Percentiles rank a stretch among this genome's conserved stretches.
Evolutionary conservation across 1,140 invertebrate species (phyloP).

Genomic region (Heliconius himera): DNA sequence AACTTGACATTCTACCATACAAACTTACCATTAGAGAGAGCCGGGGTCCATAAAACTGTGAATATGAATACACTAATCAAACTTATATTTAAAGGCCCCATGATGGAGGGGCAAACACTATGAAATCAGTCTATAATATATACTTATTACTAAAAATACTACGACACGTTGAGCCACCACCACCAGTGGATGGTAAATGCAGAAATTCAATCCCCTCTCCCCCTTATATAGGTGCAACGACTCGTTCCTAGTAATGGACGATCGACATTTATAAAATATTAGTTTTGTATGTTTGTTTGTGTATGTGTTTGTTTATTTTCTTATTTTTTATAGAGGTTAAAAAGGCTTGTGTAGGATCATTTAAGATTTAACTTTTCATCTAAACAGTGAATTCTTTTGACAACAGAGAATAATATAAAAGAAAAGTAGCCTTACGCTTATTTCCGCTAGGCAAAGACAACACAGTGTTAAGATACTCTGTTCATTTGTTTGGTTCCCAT

Average conservation of each 20-base stretch:
- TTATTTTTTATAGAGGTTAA: no score
- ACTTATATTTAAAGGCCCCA: conserved; percentile 69
- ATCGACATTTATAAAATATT: conserved; percentile 11
- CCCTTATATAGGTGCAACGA: conserved; percentile 62
- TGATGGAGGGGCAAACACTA: conserved; percentile 57
- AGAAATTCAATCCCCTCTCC: conserved; percentile 22
- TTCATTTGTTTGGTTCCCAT: no score
- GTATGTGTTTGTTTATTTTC: background rate
- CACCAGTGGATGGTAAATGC: conserved; percentile 61
- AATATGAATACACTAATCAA: conserved; percentile 66
- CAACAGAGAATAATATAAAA: no score
- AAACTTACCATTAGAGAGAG: conserved; percentile 60
- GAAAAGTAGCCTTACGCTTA: no score
- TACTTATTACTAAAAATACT: conserved; percentile 58
- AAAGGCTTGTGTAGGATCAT: no score
- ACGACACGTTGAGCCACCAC: conserved; percentile 51
- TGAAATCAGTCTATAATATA: conserved; percentile 61
- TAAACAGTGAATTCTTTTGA: no score
- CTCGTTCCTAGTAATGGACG: conserved; percentile 25
- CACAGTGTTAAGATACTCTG: no score
- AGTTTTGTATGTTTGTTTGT: background rate
- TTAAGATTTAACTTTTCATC: no score
- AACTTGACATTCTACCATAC: background rate
- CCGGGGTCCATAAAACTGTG: conserved; percentile 72
- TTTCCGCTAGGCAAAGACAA: no score